A percentile compares a stretch with the other conserved stretches of the same genome.
phyloP scores from a whole-genome alignment of 2,113 vertebrate genomes.

The human (Homo sapiens) region GRCh38 chr11:73537501-73538000 shows the following conservation, averaged over 20 bases:
- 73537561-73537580: neutral
- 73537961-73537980: constrained; percentile 1
- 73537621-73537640: constrained; percentile 33
- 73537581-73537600: constrained; percentile 5
- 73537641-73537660: neutral
- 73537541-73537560: neutral
- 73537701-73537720: neutral
- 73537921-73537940: neutral
- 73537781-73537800: constrained; percentile 39
- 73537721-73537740: constrained; percentile 30
- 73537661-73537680: neutral
- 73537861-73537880: neutral
- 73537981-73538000: neutral
- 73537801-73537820: neutral
- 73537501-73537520: neutral
- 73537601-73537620: constrained; percentile 18
- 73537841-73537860: constrained; percentile 38
- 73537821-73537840: neutral
- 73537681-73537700: neutral
- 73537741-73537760: neutral
- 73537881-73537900: neutral
- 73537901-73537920: neutral
- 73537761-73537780: neutral
- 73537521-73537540: neutral
- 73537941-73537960: neutral